Conservation (phyloP, 2,797 vertebrate genomes). For the Pteropus rufus region DNA sequence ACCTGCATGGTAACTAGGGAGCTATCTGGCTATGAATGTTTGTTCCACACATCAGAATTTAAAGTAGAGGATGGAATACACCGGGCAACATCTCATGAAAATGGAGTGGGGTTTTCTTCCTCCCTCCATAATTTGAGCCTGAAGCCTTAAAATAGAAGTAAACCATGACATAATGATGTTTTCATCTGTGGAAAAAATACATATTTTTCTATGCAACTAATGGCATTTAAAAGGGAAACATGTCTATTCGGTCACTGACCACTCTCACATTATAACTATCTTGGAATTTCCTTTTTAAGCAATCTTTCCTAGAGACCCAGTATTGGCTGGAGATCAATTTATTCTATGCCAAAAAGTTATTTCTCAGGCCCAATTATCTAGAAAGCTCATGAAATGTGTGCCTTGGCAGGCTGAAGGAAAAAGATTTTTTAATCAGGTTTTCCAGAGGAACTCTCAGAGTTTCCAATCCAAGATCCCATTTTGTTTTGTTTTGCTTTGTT, state of each 20-base stretch:
- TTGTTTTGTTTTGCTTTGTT: neutral
- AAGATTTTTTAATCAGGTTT: conserved; percentile 23
- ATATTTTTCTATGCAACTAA: neutral
- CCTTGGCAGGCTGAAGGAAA: conserved; percentile 31
- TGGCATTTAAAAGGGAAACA: conserved; percentile 42
- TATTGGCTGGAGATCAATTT: conserved; percentile 39
- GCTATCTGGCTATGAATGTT: neutral
- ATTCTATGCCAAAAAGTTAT: conserved; percentile 36
- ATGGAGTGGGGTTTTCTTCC: neutral
- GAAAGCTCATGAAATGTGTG: conserved; percentile 50
- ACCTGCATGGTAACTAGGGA: conserved; percentile 36
- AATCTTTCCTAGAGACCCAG: conserved; percentile 48
- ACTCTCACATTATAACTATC: neutral
- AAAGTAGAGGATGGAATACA: conserved; percentile 21
- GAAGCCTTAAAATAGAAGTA: neutral
- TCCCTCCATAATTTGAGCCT: neutral
- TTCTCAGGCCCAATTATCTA: conserved; percentile 40
- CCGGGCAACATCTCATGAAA: conserved; percentile 25
- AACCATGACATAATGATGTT: neutral
- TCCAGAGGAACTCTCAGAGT: conserved; percentile 45
- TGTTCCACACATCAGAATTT: conserved; percentile 57
- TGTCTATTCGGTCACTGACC: conserved; percentile 9
- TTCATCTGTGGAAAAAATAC: conserved; percentile 25
- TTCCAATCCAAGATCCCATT: conserved; percentile 32
- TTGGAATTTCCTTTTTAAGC: conserved; percentile 43